Evolutionary conservation across 2,113 vertebrate genomes (phyloP), one percentile per base, ranked within the genome.

Genomic region (Sardina pilchardus): DNA sequence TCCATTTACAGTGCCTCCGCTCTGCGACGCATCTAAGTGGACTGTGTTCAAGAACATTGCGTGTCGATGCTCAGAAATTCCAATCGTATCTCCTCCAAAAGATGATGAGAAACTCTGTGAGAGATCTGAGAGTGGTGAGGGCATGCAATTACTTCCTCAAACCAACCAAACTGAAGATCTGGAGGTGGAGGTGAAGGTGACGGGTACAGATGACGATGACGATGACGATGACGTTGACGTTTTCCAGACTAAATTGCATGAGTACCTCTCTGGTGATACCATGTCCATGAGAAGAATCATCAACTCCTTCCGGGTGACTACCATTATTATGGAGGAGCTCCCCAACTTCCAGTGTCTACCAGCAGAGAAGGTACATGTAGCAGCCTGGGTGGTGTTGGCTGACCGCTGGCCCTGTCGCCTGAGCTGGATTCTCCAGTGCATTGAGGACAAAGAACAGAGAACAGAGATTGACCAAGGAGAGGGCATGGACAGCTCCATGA

Each of bases 361-460:
- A 4, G 85, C 90, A n/a, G 91, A 96, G 12, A 47, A 91, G 5
- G 90, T 97, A 0, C n/a, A n/a, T n/a, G n/a, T n/a, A n/a, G 96
- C 96, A 17, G 97, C 97, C 0, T 99, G 98, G 98, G 96, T 98
- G 36, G 94, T 98, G 42, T 53, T 99, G 75, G 96, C 96, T 0
- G 97, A 97, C 67, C 95, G 93, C 34, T 99, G 98, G 98, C 98
- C 97, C 0, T 98, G 98, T 82, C 95, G 97, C 4, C 90, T 99
- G 67, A 99, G n/a, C n/a, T n/a, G n/a, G n/a, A n/a, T n/a, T n/a
- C n/a, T n/a, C n/a, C n/a, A n/a, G n/a, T n/a, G n/a, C 88, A 82
- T 95, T 44, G 96, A 98, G 56, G 98, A 99, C 8, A 17, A 92
- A 10, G 88, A 95, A 82, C 97, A 98, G 87, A 86, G 86, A 0